A percentile compares a stretch with the other conserved stretches of the same genome.
These are phyloP conservation scores for Erethizon dorsatum DNA, from an alignment of 2,797 vertebrate genomes.

Conservation along the genomic window DNA sequence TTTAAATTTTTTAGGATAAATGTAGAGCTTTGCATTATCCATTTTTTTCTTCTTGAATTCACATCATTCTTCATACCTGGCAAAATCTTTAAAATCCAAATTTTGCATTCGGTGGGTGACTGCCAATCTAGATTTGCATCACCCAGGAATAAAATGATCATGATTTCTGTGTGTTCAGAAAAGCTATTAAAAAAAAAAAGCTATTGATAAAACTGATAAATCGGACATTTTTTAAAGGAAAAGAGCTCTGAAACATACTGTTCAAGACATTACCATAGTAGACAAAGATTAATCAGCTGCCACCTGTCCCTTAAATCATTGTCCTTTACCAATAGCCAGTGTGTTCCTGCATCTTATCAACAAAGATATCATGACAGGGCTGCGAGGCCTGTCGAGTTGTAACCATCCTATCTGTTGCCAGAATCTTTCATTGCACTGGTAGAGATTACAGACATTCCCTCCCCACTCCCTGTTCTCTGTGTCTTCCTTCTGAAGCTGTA, in stretches of 20 bases:
- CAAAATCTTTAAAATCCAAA: constrained; percentile 55
- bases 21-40: neutral
- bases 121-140: constrained; percentile 37
- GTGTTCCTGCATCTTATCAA: constrained; percentile 70
- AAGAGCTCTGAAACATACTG: neutral
- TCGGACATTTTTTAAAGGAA: constrained; percentile 41
- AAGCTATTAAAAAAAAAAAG: neutral
- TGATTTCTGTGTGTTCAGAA: constrained; percentile 53
- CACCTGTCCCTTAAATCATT: constrained; percentile 60
- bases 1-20: neutral
- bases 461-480: neutral
- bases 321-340: neutral
- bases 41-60: constrained; percentile 3
- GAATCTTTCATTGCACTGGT: constrained; percentile 35
- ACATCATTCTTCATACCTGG: constrained; percentile 15
- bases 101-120: constrained; percentile 3
- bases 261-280: constrained; percentile 8
- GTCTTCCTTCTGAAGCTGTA: neutral
- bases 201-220: constrained; percentile 28
- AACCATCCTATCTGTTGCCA: constrained; percentile 13
- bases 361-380: neutral
- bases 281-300: constrained; percentile 70
- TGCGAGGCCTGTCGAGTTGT: neutral
- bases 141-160: neutral
- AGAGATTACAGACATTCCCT: constrained; percentile 10